Evolutionary conservation across 2,888 invertebrate genomes (phyloP).

Genomic region (Drosophila putrida): DNA sequence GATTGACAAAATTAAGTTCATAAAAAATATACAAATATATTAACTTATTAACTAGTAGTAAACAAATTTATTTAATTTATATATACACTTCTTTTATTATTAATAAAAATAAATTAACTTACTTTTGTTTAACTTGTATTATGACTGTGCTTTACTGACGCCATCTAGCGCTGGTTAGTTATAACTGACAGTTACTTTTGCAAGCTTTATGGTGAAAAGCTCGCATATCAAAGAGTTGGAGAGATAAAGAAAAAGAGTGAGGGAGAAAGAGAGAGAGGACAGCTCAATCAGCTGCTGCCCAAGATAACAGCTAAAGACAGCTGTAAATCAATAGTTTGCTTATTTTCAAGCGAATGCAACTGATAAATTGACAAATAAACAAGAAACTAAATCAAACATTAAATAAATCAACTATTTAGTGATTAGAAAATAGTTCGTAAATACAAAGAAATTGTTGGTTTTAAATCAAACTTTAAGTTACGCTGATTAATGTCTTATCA

Average conservation of each 20-base stretch:
- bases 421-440: neutral
- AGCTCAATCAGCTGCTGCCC: slow-evolving; percentile 44
- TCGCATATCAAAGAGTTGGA: slow-evolving; percentile 23
- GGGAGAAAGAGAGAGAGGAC: slow-evolving; percentile 13
- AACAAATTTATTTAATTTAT: neutral
- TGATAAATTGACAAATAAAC: slow-evolving; percentile 14
- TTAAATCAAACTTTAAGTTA: neutral
- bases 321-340: slow-evolving; percentile 55
- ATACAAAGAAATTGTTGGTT: neutral
- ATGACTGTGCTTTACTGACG: slow-evolving; percentile 23
- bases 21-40: no score
- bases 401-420: neutral
- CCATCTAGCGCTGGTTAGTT: slow-evolving; percentile 51
- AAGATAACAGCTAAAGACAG: slow-evolving; percentile 35
- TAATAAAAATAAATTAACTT: neutral
- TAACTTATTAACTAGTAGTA: no score
- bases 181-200: neutral
- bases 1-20: no score
- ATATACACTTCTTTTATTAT: neutral
- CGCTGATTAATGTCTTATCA: slow-evolving; percentile 24
- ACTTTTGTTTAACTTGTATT: neutral
- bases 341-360: slow-evolving; percentile 36
- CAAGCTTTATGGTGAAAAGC: slow-evolving; percentile 70
- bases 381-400: neutral
- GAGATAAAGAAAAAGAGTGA: no score